Base-by-base conservation (phyloP, 2,888 invertebrate genomes). In the Leptinotarsa tumamoca region DNA sequence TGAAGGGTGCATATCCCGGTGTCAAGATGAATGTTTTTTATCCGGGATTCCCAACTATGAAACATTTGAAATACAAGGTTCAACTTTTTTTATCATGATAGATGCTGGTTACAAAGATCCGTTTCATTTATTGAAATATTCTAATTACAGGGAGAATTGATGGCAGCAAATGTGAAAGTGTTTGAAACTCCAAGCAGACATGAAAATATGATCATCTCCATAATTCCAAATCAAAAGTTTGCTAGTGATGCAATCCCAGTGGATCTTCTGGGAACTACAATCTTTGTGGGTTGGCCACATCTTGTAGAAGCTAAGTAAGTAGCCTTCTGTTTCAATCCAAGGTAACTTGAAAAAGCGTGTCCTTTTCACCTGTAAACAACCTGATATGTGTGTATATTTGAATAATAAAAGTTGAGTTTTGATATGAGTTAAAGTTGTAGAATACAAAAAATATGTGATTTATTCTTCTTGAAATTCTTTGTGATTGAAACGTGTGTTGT, bases 251-350 rank as follows among this genome's bases (percentile, higher is more conserved):
- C 78, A 67, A 78, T 85, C 50, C 86, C 85, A 4, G 75, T 81
- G 10, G 90, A 93, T 61, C 87, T 94, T 54, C 87, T 98, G 15
- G 95, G 95, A 0, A 92, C 93, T 86, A 89, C 90, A 66, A 91
- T 98, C 2, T 95, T 93, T 90, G 95, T 96, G 4, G 93, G 93
- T 5, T 99, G 98, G 98, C 99, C 99, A 0, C 96, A 98, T 89
- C 91, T 99, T 72, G 90, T 92, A n/a, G 95, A 95, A 88, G 96
- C 96, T 18, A 92, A 91, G 92, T 93, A 88, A 89, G 91, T 89
- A 70, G 21, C 43, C 66, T 15, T 49, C 67, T 71, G 67, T 54
- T 75, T 23, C 10, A 21, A 67, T 7, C 21, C 10, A 52, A 52
- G 17, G n/a, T 52, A 52, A 7, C 2, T 2, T 52, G n/a, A 43